These are phyloP conservation scores for Jordanella pulchra DNA, from an alignment of 2,797 vertebrate species.

Conservation along the genomic window DNA sequence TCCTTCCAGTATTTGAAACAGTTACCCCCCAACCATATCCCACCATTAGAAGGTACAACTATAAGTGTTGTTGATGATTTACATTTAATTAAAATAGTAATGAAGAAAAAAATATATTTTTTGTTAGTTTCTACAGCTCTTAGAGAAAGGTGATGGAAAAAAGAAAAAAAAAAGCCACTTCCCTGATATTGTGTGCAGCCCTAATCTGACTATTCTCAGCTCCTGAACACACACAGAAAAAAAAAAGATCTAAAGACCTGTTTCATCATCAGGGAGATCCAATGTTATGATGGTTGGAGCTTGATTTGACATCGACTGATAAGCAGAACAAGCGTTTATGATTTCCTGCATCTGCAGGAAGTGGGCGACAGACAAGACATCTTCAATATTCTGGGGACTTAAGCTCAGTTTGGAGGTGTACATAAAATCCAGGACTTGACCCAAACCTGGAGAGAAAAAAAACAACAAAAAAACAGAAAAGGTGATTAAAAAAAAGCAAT, in stretches of 20 bases:
- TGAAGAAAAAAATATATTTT: too few relatives aligned
- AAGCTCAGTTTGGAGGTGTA: slow-evolving; percentile 94
- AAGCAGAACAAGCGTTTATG: slow-evolving; percentile 88
- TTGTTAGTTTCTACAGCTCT: too few relatives aligned
- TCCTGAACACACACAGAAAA: background rate
- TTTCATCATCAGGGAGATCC: slow-evolving; percentile 73
- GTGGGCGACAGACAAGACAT: slow-evolving; percentile 90
- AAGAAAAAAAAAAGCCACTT: too few relatives aligned
- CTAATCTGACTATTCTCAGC: background rate
- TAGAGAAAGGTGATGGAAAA: too few relatives aligned
- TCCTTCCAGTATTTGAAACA: background rate
- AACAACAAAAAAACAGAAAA: background rate
- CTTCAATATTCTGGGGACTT: slow-evolving; percentile 89
- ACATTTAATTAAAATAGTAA: too few relatives aligned
- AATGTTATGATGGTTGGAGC: slow-evolving; percentile 54
- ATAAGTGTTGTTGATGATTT: too few relatives aligned
- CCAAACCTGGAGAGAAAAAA: slow-evolving; percentile 83
- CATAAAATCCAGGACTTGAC: slow-evolving; percentile 97
- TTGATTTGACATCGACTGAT: slow-evolving; percentile 82
- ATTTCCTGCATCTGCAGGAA: slow-evolving; percentile 98
- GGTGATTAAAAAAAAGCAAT: background rate
- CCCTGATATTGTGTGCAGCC: background rate
- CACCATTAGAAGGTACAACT: too few relatives aligned
- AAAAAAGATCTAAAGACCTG: background rate
- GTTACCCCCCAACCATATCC: too few relatives aligned